phyloP scores from a whole-genome alignment of 2,797 vertebrate species.

The Chelon labrosus region DNA sequence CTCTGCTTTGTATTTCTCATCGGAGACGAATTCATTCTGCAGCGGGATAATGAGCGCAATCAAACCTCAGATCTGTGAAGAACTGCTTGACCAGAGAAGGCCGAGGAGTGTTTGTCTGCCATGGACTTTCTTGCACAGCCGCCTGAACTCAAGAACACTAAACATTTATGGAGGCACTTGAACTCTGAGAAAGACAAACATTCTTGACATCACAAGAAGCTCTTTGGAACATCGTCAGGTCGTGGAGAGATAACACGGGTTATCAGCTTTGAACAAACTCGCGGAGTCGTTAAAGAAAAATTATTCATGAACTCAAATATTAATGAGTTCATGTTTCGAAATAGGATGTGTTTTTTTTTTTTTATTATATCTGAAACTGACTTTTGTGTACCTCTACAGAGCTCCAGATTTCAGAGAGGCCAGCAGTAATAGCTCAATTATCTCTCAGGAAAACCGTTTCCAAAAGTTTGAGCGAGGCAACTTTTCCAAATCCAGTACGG shows the following conservation, averaged over 20 bases:
- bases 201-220: neutral
- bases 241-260: neutral
- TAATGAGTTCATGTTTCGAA: too few relatives aligned
- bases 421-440: conserved; percentile 47
- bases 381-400: too few relatives aligned
- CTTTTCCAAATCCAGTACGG: conserved; percentile 28
- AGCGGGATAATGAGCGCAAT: too few relatives aligned
- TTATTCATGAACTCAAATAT: too few relatives aligned
- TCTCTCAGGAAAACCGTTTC: conserved; percentile 31
- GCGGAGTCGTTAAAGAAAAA: neutral
- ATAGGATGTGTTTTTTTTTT: too few relatives aligned
- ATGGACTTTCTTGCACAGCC: neutral
- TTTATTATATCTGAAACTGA: too few relatives aligned
- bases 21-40: too few relatives aligned
- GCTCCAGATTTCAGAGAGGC: conserved; percentile 23
- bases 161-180: neutral
- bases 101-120: too few relatives aligned
- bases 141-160: neutral
- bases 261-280: neutral
- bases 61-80: too few relatives aligned
- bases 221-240: neutral
- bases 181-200: neutral
- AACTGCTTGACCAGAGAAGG: too few relatives aligned
- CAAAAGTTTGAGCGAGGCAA: conserved; percentile 17
- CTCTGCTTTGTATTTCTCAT: too few relatives aligned